Percentiles rank a stretch among this genome's conserved stretches.
Conservation (phyloP, 2,888 invertebrate genomes). For the Dysmachus trigonus region DNA sequence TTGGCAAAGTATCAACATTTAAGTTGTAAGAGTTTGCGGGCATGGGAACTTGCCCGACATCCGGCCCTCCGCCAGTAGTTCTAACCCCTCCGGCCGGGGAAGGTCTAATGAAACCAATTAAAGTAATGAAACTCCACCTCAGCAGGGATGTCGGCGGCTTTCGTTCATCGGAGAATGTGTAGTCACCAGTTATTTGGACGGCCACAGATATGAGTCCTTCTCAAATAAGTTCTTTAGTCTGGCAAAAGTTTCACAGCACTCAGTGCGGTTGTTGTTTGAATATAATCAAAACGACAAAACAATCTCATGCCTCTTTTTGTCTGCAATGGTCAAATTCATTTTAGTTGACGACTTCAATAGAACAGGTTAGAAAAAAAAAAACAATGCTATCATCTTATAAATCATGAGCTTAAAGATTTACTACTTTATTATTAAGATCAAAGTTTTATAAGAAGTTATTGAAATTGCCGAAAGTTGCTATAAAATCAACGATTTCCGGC, state of each 20-base stretch:
- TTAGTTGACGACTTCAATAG: no score
- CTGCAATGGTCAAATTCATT: background rate
- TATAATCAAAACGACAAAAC: background rate
- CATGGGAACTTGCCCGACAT: constrained; percentile 1
- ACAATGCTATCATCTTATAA: no score
- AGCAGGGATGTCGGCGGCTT: background rate
- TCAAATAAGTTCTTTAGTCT: background rate
- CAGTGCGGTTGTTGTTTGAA: background rate
- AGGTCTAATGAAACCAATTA: constrained; percentile 18
- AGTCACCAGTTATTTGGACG: background rate
- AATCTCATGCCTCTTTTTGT: background rate
- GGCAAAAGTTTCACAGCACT: background rate
- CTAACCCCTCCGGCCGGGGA: background rate
- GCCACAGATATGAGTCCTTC: background rate
- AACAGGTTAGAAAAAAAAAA: no score
- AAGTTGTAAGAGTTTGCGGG: constrained; percentile 15
- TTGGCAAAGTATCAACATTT: constrained; percentile 32
- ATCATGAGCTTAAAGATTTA: no score
- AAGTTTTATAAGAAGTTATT: no score
- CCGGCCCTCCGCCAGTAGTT: background rate
- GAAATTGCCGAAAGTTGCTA: no score
- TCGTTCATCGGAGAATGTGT: background rate
- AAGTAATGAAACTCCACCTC: constrained; percentile 8
- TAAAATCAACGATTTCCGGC: no score
- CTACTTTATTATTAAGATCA: no score